Percentiles rank a stretch among this genome's conserved stretches.
Evolutionary conservation across 1,140 invertebrate genomes (phyloP).

Genomic region (Caenorhabditis brenneri): DNA sequence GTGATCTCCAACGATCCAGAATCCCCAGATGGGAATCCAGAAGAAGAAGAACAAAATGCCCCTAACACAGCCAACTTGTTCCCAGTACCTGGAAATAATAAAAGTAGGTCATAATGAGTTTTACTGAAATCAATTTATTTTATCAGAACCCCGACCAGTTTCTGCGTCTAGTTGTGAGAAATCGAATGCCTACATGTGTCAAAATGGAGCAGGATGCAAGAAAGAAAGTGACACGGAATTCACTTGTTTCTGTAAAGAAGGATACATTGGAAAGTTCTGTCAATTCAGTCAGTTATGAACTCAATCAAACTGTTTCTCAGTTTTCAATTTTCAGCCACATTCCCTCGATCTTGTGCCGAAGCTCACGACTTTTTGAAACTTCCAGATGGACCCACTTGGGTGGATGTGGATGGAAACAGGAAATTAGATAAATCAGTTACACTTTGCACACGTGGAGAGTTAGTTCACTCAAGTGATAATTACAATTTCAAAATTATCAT

Average conservation of each 20-base stretch:
- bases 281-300: constrained; percentile 48
- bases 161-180: constrained; percentile 19
- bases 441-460: constrained; percentile 11
- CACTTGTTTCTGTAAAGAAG: constrained; percentile 26
- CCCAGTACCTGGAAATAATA: not conserved
- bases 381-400: constrained; percentile 34
- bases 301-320: not conserved
- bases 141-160: not conserved
- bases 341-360: constrained; percentile 48
- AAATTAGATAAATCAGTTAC: constrained; percentile 26
- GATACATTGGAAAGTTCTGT: constrained; percentile 38
- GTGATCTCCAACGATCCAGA: not conserved
- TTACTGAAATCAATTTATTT: not conserved
- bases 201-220: constrained; percentile 35
- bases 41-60: not conserved
- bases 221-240: not conserved
- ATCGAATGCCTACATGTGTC: constrained; percentile 39
- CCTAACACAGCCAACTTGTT: not conserved
- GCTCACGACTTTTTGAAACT: constrained; percentile 40
- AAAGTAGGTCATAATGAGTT: not conserved
- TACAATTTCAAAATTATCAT: not conserved
- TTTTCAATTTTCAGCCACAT: not conserved
- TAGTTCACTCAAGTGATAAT: not conserved
- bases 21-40: not conserved
- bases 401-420: constrained; percentile 43